phyloP scores from a whole-genome alignment of 2,888 invertebrate species.

The Sminthurinus aureus region DNA sequence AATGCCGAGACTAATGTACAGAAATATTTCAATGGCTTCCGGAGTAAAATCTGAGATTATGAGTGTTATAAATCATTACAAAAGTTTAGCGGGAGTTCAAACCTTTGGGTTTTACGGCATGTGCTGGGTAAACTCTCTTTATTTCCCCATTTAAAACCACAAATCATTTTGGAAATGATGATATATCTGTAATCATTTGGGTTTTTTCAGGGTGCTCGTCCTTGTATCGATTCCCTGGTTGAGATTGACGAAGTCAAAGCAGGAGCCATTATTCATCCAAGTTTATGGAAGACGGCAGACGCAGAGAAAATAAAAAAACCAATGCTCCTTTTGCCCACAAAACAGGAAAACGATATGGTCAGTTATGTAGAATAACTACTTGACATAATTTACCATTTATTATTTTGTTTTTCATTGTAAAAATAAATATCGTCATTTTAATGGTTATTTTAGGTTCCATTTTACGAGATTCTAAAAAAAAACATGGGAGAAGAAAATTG shows the following conservation, averaged over 20 bases:
- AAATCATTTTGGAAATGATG: too few species aligned
- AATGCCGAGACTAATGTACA: not conserved
- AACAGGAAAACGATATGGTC: conserved; percentile 52
- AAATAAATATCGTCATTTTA: too few species aligned
- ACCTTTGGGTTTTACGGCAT: conserved; percentile 40
- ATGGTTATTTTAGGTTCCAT: conserved; percentile 56
- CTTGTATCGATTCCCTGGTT: conserved; percentile 25
- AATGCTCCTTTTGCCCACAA: conserved; percentile 45
- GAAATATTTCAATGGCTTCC: not conserved
- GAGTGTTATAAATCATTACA: conserved; percentile 34
- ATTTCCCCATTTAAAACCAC: too few species aligned
- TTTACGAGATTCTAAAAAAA: conserved; percentile 50
- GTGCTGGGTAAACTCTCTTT: too few species aligned
- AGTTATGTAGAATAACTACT: too few species aligned
- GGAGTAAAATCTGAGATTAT: conserved; percentile 33
- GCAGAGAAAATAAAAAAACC: conserved; percentile 45
- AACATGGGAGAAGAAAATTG: conserved; percentile 48
- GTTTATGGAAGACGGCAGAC: conserved; percentile 44
- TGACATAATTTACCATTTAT: too few species aligned
- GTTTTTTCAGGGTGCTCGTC: conserved; percentile 46
- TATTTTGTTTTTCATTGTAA: too few species aligned
- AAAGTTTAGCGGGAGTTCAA: conserved; percentile 28
- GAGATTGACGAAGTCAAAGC: conserved; percentile 46
- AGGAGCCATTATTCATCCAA: conserved; percentile 51
- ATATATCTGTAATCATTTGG: too few species aligned